Conservation (phyloP, 2,888 invertebrate genomes). For the Nomada fucata region DNA sequence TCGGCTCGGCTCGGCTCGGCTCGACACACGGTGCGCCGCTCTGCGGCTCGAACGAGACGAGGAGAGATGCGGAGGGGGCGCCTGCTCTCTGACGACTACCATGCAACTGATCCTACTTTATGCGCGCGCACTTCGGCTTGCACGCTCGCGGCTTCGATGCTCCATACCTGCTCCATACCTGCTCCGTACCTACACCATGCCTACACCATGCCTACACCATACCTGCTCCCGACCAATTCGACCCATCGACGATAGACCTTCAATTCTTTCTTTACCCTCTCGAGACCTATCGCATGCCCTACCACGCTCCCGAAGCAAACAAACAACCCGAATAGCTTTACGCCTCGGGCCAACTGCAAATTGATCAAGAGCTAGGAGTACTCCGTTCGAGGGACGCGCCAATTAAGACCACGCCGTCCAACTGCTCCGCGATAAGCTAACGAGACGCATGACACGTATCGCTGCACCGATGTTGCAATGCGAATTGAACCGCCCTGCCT, state of each 20-base stretch:
- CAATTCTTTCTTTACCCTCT: conserved; percentile 14
- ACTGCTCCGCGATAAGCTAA: conserved; percentile 1
- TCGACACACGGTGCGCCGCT: conserved; percentile 65
- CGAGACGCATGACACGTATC: conserved; percentile 4
- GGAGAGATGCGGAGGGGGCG: conserved; percentile 50
- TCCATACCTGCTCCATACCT: conserved; percentile 15
- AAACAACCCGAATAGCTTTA: conserved; percentile 9
- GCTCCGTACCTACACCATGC: conserved; percentile 1
- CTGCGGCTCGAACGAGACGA: conserved; percentile 39
- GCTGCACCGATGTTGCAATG: too few species aligned
- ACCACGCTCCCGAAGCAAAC: conserved; percentile 29
- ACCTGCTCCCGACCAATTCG: conserved; percentile 42
- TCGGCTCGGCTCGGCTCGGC: conserved; percentile 72
- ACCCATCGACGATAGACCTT: conserved; percentile 44
- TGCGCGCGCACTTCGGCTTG: conserved; percentile 55
- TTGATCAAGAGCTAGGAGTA: not conserved
- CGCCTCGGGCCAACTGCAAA: not conserved
- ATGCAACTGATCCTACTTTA: conserved; percentile 40
- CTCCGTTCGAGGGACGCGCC: not conserved
- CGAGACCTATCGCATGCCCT: conserved; percentile 31
- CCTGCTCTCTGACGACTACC: conserved; percentile 58
- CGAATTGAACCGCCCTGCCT: not conserved
- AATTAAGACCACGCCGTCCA: not conserved
- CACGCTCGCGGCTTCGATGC: conserved; percentile 14
- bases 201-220: conserved; percentile 13